Evolutionary conservation across 2,797 vertebrate genomes (phyloP), one percentile per base, ranked within the genome.

Genomic region (Prionace glauca): DNA sequence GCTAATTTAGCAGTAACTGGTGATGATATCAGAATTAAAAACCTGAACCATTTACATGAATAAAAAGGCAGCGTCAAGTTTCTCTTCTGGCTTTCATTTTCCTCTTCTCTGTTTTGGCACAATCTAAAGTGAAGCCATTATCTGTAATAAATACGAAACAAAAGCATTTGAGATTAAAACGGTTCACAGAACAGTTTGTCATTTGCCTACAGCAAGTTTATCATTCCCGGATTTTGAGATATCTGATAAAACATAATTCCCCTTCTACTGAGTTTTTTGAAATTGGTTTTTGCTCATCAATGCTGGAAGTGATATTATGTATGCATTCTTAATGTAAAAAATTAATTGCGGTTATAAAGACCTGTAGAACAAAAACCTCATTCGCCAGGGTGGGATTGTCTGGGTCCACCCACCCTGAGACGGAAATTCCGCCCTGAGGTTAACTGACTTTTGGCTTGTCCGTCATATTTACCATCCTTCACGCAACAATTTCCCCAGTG

Each of bases 81-180:
- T 97, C 96, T 84, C 96, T 97, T 96, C 96, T 97, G 94, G 96
- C 97, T 96, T 97, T 97, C 96, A 96, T 97, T 96, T 96, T 96
- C 96, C 95, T 97, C 94, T 95, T 97, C 96, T 97, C 96, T 90
- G 96, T 97, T 96, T 97, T 97, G 29, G 69, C 50, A 95, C 93
- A 56, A 72, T 95, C 69, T 72, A 94, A 72, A 71, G 69, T 71
- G 92, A 94, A 94, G 36, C 69, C 93, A 95, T 95, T 95, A 56
- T 77, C 93, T 95, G 71, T 56, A n/a, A 92, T 69, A 69, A 92
- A 92, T 92, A 9, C 11, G 45, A 95, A 50, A 94, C 20, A 32
- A 74, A 94, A 74, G 45, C 29, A 74, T 18, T 56, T 60, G 45
- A 56, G 41, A 72, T 50, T 74, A 56, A 95, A 29, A 94, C 1